These are phyloP conservation scores for Hermaeophaga mercurialis DNA, from an alignment of 2,888 invertebrate genomes.

Conservation along the genomic window DNA sequence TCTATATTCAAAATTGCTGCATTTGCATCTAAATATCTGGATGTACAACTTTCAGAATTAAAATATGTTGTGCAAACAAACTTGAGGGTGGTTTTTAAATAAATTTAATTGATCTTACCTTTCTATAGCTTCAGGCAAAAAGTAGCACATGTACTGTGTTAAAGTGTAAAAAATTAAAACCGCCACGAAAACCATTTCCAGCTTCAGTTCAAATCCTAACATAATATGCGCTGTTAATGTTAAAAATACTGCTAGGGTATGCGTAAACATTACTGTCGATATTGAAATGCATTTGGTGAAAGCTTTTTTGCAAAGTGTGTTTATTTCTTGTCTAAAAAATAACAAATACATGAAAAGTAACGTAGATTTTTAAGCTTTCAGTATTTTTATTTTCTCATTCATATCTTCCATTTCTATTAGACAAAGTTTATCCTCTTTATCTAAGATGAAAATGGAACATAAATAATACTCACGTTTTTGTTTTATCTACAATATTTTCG, in stretches of 20 bases:
- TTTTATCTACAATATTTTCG: slow-evolving; percentile 63
- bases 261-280: slow-evolving; percentile 76
- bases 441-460: too few relatives aligned
- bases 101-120: slow-evolving; percentile 5
- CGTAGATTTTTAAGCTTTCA: too few relatives aligned
- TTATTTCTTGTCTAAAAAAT: slow-evolving; percentile 64
- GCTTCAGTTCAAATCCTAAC: slow-evolving; percentile 61
- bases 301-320: slow-evolving; percentile 67
- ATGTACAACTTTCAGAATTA: too few relatives aligned
- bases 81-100: not conserved
- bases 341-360: too few relatives aligned
- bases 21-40: slow-evolving; percentile 45
- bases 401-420: too few relatives aligned
- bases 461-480: slow-evolving; percentile 64
- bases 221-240: slow-evolving; percentile 79
- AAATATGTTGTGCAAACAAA: too few relatives aligned
- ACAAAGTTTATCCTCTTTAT: too few relatives aligned
- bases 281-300: slow-evolving; percentile 70
- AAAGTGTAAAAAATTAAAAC: slow-evolving; percentile 79
- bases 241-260: slow-evolving; percentile 81
- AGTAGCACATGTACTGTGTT: slow-evolving; percentile 53
- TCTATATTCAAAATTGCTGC: slow-evolving; percentile 44
- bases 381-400: too few relatives aligned
- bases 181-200: slow-evolving; percentile 74
- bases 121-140: slow-evolving; percentile 44